Evolutionary conservation across 2,888 invertebrate genomes (phyloP).

Genomic region (Melieria crassipennis): DNA sequence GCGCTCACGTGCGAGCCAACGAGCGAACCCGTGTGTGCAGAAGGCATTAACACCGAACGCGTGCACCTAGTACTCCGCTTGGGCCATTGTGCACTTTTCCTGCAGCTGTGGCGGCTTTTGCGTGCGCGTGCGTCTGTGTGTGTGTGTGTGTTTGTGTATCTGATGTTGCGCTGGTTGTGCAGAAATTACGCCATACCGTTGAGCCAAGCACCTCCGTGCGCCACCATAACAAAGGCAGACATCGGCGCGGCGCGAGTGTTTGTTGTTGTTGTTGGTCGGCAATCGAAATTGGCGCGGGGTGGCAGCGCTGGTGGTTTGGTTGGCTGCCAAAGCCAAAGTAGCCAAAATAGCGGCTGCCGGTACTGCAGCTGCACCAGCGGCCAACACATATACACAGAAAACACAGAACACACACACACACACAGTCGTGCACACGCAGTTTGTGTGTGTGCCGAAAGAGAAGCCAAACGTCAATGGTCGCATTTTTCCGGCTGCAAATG

Average conservation of each 20-base stretch:
- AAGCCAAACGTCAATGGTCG: slow-evolving; percentile 39
- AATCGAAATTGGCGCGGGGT: slow-evolving; percentile 9
- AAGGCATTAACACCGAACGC: slow-evolving; percentile 64
- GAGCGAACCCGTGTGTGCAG: slow-evolving; percentile 49
- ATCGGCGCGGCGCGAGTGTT: slow-evolving; percentile 6
- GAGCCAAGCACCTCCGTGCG: slow-evolving; percentile 10
- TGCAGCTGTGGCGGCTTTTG: background rate
- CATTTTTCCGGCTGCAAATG: slow-evolving; percentile 45
- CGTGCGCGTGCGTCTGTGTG: slow-evolving; percentile 1
- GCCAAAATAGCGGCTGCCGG: background rate
- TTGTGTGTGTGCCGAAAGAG: slow-evolving; percentile 14
- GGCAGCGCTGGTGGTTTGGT: slow-evolving; percentile 14
- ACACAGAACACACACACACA: background rate
- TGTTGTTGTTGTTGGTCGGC: background rate
- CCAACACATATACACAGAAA: background rate
- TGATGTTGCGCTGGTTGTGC: slow-evolving; percentile 16
- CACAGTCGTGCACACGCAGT: background rate
- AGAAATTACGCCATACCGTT: slow-evolving; percentile 22
- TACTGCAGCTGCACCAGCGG: background rate
- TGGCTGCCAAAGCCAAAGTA: slow-evolving; percentile 8
- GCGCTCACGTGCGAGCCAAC: slow-evolving; percentile 9
- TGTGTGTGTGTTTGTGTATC: slow-evolving; percentile 18
- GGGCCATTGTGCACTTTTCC: slow-evolving; percentile 20
- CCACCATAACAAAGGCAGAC: slow-evolving; percentile 16
- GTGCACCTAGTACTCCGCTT: slow-evolving; percentile 16